A percentile compares a stretch with the other conserved stretches of the same genome.
These are phyloP conservation scores for Pao palembangensis DNA, from an alignment of 2,113 vertebrate species.

Conservation along the genomic window DNA sequence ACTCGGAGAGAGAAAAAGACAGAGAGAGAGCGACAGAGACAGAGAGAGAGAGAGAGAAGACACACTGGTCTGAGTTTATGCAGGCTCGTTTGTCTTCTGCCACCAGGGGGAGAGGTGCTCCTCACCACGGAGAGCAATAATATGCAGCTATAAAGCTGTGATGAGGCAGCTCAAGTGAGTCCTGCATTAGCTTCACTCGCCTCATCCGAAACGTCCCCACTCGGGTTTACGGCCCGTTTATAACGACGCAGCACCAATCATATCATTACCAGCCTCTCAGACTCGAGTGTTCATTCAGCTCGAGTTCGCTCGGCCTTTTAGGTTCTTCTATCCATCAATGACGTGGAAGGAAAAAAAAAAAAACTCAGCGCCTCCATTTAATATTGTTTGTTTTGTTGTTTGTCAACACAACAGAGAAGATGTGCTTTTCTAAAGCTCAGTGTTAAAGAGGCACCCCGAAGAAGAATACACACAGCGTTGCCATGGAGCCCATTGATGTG, in stretches of 20 bases:
- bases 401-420: conserved; percentile 79
- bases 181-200: conserved; percentile 52
- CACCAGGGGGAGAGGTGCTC: conserved; percentile 72
- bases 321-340: conserved; percentile 69
- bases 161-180: conserved; percentile 53
- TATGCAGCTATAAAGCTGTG: conserved; percentile 54
- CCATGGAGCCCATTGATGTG: conserved; percentile 80
- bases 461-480: conserved; percentile 78
- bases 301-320: conserved; percentile 52
- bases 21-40: conserved; percentile 12
- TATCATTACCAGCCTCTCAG: conserved; percentile 60
- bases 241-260: conserved; percentile 61
- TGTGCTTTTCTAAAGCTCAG: conserved; percentile 77
- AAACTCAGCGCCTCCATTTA: conserved; percentile 72
- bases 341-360: conserved; percentile 65
- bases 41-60: conserved; percentile 6
- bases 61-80: conserved; percentile 29
- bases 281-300: conserved; percentile 64
- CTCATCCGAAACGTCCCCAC: conserved; percentile 48
- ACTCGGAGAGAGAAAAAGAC: conserved; percentile 34
- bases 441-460: conserved; percentile 77
- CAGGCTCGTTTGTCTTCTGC: conserved; percentile 36
- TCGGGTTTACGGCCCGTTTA: conserved; percentile 56
- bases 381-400: conserved; percentile 81
- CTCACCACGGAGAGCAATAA: conserved; percentile 46